Evolutionary conservation across 2,888 invertebrate species (phyloP).

Genomic region (Pristionchus japonicus): DNA sequence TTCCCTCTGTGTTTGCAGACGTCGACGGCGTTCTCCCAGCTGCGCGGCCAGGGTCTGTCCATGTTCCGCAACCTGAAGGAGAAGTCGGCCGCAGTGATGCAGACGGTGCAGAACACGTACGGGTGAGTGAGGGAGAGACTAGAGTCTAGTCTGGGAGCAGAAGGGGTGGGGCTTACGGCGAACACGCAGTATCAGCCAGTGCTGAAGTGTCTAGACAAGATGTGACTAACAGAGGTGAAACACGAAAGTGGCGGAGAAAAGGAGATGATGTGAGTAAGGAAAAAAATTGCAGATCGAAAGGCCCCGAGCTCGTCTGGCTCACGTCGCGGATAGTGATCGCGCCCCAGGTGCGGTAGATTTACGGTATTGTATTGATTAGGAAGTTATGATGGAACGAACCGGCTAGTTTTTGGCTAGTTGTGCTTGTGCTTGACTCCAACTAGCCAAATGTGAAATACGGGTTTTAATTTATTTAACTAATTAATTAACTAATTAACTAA

Average conservation of each 20-base stretch:
- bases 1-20: no score
- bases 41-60: constrained; percentile 92
- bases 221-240: no score
- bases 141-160: neutral
- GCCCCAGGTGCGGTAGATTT: constrained; percentile 83
- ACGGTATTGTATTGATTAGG: constrained; percentile 82
- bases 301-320: constrained; percentile 87
- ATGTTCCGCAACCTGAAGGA: constrained; percentile 94
- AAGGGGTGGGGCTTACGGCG: neutral
- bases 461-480: no score
- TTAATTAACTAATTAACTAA: no score
- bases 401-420: no score
- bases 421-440: no score
- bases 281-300: constrained; percentile 47
- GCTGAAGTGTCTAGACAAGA: no score
- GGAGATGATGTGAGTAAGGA: neutral
- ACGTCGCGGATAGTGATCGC: constrained; percentile 95
- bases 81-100: constrained; percentile 95
- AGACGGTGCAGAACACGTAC: constrained; percentile 84
- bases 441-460: no score
- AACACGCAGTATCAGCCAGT: no score
- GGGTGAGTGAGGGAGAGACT: constrained; percentile 3
- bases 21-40: constrained; percentile 81
- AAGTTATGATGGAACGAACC: neutral
- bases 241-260: neutral